These are phyloP conservation scores for Harpalus rufipes DNA, from an alignment of 2,888 invertebrate species.

Conservation along the genomic window DNA sequence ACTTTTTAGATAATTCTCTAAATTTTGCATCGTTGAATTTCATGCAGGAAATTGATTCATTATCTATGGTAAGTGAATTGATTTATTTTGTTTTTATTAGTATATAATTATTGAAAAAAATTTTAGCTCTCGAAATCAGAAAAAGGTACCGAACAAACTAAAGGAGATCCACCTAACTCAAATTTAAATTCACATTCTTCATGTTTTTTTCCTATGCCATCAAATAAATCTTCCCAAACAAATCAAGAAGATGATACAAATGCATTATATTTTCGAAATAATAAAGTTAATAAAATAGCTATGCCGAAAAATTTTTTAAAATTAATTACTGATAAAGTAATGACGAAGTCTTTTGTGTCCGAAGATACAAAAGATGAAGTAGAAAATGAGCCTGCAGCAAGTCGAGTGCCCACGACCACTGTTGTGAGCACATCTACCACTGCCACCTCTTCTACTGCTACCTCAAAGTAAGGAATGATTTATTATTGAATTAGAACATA, in stretches of 20 bases:
- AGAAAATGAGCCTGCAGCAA: conserved; percentile 19
- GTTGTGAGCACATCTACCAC: conserved; percentile 51
- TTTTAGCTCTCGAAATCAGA: conserved; percentile 13
- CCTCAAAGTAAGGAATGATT: conserved; percentile 45
- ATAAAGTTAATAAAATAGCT: conserved; percentile 54
- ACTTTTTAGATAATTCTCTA: conserved; percentile 32
- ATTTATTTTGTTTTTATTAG: neutral
- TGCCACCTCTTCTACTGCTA: conserved; percentile 56
- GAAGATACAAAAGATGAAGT: conserved; percentile 53
- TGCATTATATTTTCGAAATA: conserved; percentile 45
- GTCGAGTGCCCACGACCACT: conserved; percentile 18
- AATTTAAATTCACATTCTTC: conserved; percentile 33
- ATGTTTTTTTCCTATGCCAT: conserved; percentile 29
- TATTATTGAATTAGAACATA: neutral
- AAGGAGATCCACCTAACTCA: neutral
- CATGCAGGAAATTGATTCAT: conserved; percentile 50
- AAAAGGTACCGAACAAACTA: conserved; percentile 24
- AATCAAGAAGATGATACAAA: conserved; percentile 52
- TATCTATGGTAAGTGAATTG: conserved; percentile 40
- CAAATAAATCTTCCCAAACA: conserved; percentile 41
- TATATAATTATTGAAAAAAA: neutral
- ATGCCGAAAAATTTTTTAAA: conserved; percentile 60
- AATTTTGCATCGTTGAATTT: conserved; percentile 23
- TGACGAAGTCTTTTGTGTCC: conserved; percentile 56
- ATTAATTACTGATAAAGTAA: conserved; percentile 60